Percentiles rank a stretch among this genome's conserved stretches.
phyloP scores from a whole-genome alignment of 2,797 vertebrate species.

The Orestias chungarensis region DNA sequence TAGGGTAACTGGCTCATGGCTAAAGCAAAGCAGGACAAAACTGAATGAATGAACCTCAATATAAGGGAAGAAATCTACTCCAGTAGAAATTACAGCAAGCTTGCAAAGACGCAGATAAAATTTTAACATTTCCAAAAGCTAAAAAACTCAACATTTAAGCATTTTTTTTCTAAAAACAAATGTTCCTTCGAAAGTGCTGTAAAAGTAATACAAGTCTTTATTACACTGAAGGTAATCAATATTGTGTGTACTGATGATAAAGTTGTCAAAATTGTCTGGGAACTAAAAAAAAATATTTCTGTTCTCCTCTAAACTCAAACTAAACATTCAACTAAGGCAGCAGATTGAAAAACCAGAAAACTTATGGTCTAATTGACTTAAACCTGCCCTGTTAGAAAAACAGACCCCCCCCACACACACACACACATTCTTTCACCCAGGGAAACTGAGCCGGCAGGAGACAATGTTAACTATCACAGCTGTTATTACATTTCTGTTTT shows the following conservation, averaged over 20 bases:
- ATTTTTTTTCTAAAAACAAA: neutral
- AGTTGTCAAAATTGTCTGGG: neutral
- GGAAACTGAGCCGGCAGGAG: neutral
- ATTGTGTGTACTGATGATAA: neutral
- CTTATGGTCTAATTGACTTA: slow-evolving; percentile 10
- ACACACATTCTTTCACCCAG: slow-evolving; percentile 21
- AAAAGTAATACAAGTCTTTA: neutral
- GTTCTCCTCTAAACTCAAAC: neutral
- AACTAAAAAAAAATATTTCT: slow-evolving; percentile 12
- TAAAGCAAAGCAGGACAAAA: neutral
- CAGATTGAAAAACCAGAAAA: slow-evolving; percentile 32
- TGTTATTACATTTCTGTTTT: slow-evolving; percentile 54
- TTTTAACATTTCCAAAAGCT: neutral
- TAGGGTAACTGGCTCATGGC: neutral
- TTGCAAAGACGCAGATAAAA: neutral
- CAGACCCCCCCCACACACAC: slow-evolving; percentile 14
- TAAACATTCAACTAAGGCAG: slow-evolving; percentile 18
- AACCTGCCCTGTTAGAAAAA: slow-evolving; percentile 16
- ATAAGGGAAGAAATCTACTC: neutral
- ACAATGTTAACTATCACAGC: slow-evolving; percentile 17
- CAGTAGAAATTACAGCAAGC: neutral
- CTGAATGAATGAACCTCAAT: neutral
- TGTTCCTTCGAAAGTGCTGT: neutral
- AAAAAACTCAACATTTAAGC: neutral
- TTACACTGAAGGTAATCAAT: neutral